A percentile compares a stretch with the other conserved stretches of the same genome.
phyloP scores from a whole-genome alignment of 2,113 vertebrate genomes.

The Petromus typicus region DNA sequence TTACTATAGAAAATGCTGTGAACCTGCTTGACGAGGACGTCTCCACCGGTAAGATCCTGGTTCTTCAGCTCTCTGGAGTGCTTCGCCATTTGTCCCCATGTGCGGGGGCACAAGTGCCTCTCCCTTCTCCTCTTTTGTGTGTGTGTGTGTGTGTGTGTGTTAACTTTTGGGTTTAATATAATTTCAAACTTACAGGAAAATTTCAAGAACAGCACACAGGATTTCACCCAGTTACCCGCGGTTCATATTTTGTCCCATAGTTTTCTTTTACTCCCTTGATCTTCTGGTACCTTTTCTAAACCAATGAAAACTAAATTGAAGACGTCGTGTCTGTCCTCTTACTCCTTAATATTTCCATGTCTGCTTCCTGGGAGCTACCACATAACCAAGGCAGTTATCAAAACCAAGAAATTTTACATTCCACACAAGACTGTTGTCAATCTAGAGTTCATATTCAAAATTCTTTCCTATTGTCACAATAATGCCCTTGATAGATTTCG shows the following conservation, averaged over 20 bases:
- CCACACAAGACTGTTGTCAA: not conserved
- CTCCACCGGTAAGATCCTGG: not conserved
- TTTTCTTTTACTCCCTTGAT: not conserved
- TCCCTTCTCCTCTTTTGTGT: not conserved
- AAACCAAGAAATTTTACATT: slow-evolving; percentile 27
- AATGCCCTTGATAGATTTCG: not conserved
- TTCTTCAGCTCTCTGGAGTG: not conserved
- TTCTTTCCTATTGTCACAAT: not conserved
- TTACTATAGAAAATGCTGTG: not conserved
- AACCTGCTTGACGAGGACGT: not conserved
- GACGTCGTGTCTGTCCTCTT: not conserved
- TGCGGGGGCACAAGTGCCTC: not conserved
- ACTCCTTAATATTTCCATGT: not conserved
- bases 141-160: not conserved
- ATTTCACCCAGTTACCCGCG: not conserved
- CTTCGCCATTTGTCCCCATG: not conserved
- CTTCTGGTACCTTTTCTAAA: not conserved
- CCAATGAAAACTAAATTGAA: not conserved
- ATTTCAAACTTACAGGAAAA: not conserved
- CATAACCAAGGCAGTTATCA: not conserved
- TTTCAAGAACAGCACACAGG: not conserved
- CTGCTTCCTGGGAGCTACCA: not conserved
- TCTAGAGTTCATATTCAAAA: not conserved
- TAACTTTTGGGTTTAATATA: not conserved
- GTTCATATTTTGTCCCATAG: not conserved